Conservation (phyloP, 2,797 vertebrate species). For the Eulemur coronatus region DNA sequence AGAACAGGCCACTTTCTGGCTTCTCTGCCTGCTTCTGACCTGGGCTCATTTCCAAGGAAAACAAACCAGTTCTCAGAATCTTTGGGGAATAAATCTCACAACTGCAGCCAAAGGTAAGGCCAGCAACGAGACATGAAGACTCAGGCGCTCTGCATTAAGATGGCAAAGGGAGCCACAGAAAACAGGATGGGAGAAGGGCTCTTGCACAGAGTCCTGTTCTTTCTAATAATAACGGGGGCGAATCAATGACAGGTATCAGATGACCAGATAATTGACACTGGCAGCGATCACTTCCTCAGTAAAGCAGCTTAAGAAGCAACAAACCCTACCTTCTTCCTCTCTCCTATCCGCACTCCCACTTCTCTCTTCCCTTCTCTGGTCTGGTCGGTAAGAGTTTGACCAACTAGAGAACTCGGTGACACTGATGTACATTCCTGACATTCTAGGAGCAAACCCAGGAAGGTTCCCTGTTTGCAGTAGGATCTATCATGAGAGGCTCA, state of each 20-base stretch:
- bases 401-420: not conserved
- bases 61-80: not conserved
- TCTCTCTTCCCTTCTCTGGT: not conserved
- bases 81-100: slow-evolving; percentile 2
- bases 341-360: not conserved
- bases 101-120: not conserved
- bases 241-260: not conserved
- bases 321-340: not conserved
- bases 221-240: not conserved
- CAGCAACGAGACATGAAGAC: not conserved
- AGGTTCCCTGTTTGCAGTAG: not conserved
- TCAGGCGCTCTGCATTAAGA: not conserved
- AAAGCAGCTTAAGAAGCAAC: not conserved
- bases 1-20: not conserved
- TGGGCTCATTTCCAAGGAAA: not conserved
- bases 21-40: not conserved
- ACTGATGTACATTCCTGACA: not conserved
- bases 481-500: not conserved
- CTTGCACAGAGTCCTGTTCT: not conserved
- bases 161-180: not conserved
- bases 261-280: not conserved
- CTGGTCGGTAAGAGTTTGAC: not conserved
- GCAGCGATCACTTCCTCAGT: not conserved
- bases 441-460: not conserved
- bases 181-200: not conserved